Evolutionary conservation across 1,140 invertebrate genomes (phyloP), one percentile per base, ranked within the genome.

Genomic region (Bombus turneri): DNA sequence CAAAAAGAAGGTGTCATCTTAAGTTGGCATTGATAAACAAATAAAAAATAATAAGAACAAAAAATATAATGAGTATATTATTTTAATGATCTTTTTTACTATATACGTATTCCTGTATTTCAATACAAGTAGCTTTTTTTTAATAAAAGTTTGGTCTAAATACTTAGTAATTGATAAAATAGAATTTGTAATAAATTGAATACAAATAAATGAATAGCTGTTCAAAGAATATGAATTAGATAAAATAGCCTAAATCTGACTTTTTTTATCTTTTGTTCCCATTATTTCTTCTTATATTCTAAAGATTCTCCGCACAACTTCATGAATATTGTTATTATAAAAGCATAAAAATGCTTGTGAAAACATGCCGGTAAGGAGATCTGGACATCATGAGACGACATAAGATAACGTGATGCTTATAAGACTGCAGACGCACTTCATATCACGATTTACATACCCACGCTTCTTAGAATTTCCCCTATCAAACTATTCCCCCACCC

Each of bases 381-480:
- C 84, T 71, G 64, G 31, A 73, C 78, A 79, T 86, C 87, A 85
- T 15, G 53, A 86, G 59, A 82, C 76, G 62, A 86, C 81, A 72
- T 8, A 74, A 87, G 88, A 90, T 90, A 90, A 81, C 82, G 39
- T 76, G 74, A 85, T 64, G 82, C 66, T 83, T 69, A 81, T 47
- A 82, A 76, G 59, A 71, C 41, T 87, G 59, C 68, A 43, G 43
- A 91, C 86, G 68, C 78, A 91, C 47, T 87, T 83, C 59, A 87
- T 31, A 83, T 90, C 72, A 84, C 59, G 31, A 86, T 85, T 85
- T 79, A 86, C 69, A 86, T 80, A 69, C 62, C 66, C 77, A 31
- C 37, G 74, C 64, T 90, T 90, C 87, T 79, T 62, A 68, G 90
- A 91, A 91, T 76, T 82, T 81, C 66, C 83, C 80, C 84, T 87